phyloP scores from a whole-genome alignment of 2,797 vertebrate genomes.

The Chiloscyllium punctatum region DNA sequence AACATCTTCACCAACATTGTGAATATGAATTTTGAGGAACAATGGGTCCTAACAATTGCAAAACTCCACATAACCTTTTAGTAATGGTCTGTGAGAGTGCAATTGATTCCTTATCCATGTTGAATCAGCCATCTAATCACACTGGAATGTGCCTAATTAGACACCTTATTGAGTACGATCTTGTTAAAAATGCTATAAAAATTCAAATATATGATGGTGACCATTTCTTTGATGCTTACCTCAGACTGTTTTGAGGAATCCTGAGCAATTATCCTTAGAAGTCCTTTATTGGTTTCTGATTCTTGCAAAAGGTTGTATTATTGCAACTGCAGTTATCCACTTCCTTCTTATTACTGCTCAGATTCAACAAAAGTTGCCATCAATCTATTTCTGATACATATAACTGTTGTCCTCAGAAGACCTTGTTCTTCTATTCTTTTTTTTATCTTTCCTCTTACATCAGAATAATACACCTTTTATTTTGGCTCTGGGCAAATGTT shows the following conservation, averaged over 20 bases:
- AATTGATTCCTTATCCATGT: neutral
- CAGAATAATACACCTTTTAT: no score
- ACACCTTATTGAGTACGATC: neutral
- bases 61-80: neutral
- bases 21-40: neutral
- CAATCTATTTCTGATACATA: no score
- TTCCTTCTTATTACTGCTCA: neutral
- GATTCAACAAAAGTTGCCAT: neutral
- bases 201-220: neutral
- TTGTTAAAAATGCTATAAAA: neutral
- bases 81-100: neutral
- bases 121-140: neutral
- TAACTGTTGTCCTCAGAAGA: no score
- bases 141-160: neutral
- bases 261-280: neutral
- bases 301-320: neutral
- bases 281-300: neutral
- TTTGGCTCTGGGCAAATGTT: no score
- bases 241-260: neutral
- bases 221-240: neutral
- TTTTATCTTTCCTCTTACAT: no score
- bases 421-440: no score
- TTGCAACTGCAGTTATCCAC: neutral
- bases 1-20: neutral
- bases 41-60: neutral